These are phyloP conservation scores for Merluccius polli DNA, from an alignment of 2,797 vertebrate species.

Conservation along the genomic window DNA sequence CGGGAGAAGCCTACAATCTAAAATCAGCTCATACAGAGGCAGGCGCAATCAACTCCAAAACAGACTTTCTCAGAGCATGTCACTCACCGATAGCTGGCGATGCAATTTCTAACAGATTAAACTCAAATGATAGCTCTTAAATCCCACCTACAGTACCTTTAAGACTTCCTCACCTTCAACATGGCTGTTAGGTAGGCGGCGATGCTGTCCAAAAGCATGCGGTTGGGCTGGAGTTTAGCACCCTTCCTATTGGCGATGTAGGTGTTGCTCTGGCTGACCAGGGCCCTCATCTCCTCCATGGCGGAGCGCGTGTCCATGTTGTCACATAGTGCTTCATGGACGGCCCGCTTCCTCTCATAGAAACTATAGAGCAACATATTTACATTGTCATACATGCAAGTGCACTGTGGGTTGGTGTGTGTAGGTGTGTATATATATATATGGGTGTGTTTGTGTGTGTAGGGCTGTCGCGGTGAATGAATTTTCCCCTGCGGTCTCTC, in stretches of 20 bases:
- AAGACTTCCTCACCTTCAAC: conserved; percentile 77
- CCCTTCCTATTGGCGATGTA: conserved; percentile 86
- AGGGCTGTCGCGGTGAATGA: too few relatives aligned
- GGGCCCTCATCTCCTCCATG: conserved; percentile 88
- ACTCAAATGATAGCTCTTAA: not conserved
- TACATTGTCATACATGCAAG: not conserved
- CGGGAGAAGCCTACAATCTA: too few relatives aligned
- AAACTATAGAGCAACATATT: conserved; percentile 70
- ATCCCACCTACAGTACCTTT: not conserved
- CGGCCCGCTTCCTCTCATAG: conserved; percentile 75
- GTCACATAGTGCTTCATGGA: conserved; percentile 92
- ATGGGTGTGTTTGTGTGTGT: too few relatives aligned
- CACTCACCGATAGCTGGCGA: not conserved
- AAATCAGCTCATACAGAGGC: too few relatives aligned
- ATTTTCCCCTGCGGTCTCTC: too few relatives aligned
- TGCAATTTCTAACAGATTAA: not conserved
- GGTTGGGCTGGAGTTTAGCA: conserved; percentile 77
- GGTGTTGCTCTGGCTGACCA: conserved; percentile 87
- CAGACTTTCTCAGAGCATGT: not conserved
- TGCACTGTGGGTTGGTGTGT: not conserved
- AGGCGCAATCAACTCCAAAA: not conserved
- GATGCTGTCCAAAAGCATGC: conserved; percentile 78
- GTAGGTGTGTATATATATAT: not conserved
- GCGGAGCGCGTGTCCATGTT: conserved; percentile 88
- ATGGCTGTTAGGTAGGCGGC: conserved; percentile 84